These are phyloP conservation scores for Lucifuga dentata DNA, from an alignment of 2,113 vertebrate genomes.

Conservation along the genomic window DNA sequence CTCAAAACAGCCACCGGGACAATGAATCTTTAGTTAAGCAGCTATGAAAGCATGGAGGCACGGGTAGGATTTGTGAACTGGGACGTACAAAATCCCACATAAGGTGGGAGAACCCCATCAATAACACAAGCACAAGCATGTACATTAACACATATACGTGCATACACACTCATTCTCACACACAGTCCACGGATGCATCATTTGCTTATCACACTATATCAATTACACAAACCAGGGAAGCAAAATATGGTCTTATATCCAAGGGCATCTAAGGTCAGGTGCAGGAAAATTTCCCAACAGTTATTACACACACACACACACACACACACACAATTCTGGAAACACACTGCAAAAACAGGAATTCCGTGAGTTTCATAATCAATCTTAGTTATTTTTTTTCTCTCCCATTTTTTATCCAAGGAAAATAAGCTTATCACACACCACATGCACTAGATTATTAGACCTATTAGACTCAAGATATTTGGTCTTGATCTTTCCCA, in stretches of 20 bases:
- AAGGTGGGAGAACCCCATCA: conserved; percentile 49
- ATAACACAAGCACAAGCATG: too few species aligned
- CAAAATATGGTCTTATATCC: conserved; percentile 11
- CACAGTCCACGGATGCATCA: conserved; percentile 45
- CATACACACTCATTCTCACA: conserved; percentile 16
- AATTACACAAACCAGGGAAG: conserved; percentile 43
- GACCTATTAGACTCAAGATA: too few species aligned
- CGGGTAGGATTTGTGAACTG: conserved; percentile 68
- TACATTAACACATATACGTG: conserved; percentile 13
- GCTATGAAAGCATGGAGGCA: conserved; percentile 71
- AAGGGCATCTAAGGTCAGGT: conserved; percentile 65
- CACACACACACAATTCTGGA: conserved; percentile 42
- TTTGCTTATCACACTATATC: conserved; percentile 69
- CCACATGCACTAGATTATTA: too few species aligned
- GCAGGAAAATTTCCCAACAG: conserved; percentile 52
- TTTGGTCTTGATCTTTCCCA: too few species aligned
- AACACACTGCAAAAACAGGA: conserved; percentile 1
- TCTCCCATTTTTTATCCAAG: too few species aligned
- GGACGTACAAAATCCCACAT: conserved; percentile 66
- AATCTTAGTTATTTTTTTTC: too few species aligned
- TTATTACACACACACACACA: conserved; percentile 33
- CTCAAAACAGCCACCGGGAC: conserved; percentile 74
- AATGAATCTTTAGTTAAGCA: conserved; percentile 69
- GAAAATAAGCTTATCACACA: too few species aligned
- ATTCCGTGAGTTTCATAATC: too few species aligned